phyloP scores from a whole-genome alignment of 2,888 invertebrate genomes.

The Balanococcus diminutus region DNA sequence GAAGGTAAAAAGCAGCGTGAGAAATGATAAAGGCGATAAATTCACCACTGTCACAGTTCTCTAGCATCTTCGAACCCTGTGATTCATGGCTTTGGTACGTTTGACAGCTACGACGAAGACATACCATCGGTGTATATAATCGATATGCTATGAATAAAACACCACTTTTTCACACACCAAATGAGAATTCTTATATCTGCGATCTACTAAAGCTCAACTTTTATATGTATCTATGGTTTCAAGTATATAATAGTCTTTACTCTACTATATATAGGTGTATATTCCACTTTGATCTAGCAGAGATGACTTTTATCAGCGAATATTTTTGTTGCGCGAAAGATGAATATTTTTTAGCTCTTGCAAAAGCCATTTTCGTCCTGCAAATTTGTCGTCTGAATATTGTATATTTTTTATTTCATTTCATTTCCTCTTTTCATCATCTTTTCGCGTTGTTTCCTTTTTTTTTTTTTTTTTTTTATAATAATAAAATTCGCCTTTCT shows the following conservation, averaged over 20 bases:
- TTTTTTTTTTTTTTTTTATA: background rate
- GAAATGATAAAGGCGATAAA: slow-evolving; percentile 36
- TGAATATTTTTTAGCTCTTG: background rate
- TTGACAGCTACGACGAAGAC: slow-evolving; percentile 35
- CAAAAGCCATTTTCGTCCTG: background rate
- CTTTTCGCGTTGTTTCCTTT: no score
- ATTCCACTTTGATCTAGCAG: background rate
- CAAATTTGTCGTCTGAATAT: background rate
- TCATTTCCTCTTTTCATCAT: background rate
- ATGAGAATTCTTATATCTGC: slow-evolving; percentile 15
- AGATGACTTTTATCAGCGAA: background rate
- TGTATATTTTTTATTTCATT: background rate
- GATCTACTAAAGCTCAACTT: background rate
- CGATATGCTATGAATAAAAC: slow-evolving; percentile 41
- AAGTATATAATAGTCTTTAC: background rate
- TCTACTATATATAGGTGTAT: background rate
- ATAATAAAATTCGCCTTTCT: background rate
- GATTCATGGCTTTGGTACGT: slow-evolving; percentile 49
- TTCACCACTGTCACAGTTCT: slow-evolving; percentile 8
- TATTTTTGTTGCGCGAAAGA: background rate
- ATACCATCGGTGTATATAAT: background rate
- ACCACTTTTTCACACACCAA: slow-evolving; percentile 17
- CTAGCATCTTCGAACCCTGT: background rate
- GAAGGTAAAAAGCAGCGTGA: slow-evolving; percentile 9
- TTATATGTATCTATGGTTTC: background rate